Percentiles rank a stretch among this genome's conserved stretches.
Conservation (phyloP, 2,797 vertebrate genomes). For the Xenopus petersii region DNA sequence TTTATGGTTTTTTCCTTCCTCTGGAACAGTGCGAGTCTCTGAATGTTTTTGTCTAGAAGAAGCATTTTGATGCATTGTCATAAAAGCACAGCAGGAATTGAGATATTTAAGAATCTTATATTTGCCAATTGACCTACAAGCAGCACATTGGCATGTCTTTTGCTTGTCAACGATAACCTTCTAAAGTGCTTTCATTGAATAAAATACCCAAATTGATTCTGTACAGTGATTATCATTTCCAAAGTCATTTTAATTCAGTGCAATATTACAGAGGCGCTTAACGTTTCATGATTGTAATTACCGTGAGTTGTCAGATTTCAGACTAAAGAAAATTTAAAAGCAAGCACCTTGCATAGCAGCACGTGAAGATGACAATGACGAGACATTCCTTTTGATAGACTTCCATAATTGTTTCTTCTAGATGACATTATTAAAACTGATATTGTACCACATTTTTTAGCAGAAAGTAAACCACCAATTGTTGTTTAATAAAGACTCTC, state of each 20-base stretch:
- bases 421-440: neutral
- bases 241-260: slow-evolving; percentile 13
- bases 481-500: too few species aligned
- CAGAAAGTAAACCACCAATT: too few species aligned
- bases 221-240: slow-evolving; percentile 13
- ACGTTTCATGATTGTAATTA: neutral
- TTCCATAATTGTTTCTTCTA: neutral
- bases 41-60: slow-evolving; percentile 8
- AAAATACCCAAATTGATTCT: slow-evolving; percentile 24
- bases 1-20: slow-evolving; percentile 12
- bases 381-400: neutral
- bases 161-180: slow-evolving; percentile 23
- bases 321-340: neutral
- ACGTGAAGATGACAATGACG: neutral
- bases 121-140: slow-evolving; percentile 37
- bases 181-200: slow-evolving; percentile 13
- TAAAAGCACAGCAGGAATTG: slow-evolving; percentile 15
- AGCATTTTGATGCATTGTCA: slow-evolving; percentile 11
- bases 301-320: neutral
- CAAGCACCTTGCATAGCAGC: neutral
- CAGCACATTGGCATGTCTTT: slow-evolving; percentile 29
- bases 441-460: too few species aligned
- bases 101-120: slow-evolving; percentile 30
- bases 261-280: slow-evolving; percentile 7
- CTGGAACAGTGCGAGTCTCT: slow-evolving; percentile 4